Evolutionary conservation across 2,113 vertebrate genomes (phyloP).

Genomic region (Epinephelus moara): DNA sequence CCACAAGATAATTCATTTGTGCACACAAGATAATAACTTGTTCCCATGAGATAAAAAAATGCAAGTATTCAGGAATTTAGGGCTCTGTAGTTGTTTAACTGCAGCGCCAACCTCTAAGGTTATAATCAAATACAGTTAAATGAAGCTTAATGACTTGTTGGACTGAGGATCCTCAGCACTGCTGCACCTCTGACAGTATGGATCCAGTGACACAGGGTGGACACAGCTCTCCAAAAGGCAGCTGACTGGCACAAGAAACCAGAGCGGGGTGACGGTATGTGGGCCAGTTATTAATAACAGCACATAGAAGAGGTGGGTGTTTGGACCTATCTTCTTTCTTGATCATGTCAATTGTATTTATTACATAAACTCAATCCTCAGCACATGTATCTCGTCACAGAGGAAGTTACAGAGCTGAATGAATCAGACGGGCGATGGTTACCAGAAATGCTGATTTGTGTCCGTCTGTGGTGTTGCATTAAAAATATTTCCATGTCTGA

Average conservation of each 20-base stretch:
- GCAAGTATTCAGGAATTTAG: too few species aligned
- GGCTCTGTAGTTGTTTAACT: too few species aligned
- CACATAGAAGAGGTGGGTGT: conserved; percentile 37
- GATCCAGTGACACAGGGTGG: conserved; percentile 5
- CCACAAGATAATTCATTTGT: too few species aligned
- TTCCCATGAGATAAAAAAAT: too few species aligned
- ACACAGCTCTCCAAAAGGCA: conserved; percentile 21
- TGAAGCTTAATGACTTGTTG: background rate
- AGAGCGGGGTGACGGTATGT: conserved; percentile 77
- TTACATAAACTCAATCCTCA: background rate
- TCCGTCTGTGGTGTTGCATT: too few species aligned
- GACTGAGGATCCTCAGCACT: background rate
- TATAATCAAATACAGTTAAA: background rate
- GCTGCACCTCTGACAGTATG: background rate
- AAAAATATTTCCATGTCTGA: background rate
- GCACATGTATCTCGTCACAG: background rate
- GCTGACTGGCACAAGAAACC: conserved; percentile 68
- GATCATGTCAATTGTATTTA: background rate
- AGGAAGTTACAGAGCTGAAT: background rate
- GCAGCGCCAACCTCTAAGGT: background rate
- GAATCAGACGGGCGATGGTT: background rate
- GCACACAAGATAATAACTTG: too few species aligned
- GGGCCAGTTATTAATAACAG: conserved; percentile 83
- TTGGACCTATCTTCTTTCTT: conserved; percentile 21
- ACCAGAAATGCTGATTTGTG: background rate